Percentiles rank a stretch among this genome's conserved stretches.
Conservation (phyloP, 2,797 vertebrate genomes). For the Dromococcyx pavoninus region DNA sequence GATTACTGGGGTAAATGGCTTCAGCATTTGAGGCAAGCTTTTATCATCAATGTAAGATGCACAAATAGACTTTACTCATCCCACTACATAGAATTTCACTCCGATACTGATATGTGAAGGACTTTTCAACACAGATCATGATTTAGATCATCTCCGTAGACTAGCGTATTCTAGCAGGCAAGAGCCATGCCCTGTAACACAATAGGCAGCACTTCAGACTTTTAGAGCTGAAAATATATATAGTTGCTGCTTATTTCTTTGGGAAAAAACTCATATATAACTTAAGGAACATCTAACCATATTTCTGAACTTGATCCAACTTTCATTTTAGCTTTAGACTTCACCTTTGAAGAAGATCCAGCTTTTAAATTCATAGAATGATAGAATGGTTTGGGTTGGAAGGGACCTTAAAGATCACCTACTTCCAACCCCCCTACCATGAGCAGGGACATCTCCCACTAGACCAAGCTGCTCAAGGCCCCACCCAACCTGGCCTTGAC, state of each 20-base stretch:
- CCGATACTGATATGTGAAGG: background rate
- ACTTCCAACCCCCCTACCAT: too few species aligned
- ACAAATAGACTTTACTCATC: background rate
- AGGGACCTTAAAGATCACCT: too few species aligned
- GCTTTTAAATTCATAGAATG: background rate
- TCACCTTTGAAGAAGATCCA: background rate
- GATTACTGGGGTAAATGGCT: background rate
- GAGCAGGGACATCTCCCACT: too few species aligned
- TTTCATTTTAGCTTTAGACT: background rate
- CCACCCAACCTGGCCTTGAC: too few species aligned
- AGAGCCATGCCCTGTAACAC: background rate
- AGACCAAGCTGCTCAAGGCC: too few species aligned
- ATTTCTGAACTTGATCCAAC: background rate
- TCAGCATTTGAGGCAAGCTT: background rate
- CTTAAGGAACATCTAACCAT: background rate
- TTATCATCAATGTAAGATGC: background rate
- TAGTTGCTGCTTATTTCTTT: background rate
- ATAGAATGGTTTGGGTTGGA: too few species aligned
- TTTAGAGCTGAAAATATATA: background rate
- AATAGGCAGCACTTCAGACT: background rate
- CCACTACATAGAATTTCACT: background rate
- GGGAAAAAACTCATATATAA: background rate
- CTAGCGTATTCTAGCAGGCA: background rate
- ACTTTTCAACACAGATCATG: background rate
- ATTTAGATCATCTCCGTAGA: background rate